phyloP scores from a whole-genome alignment of 2,888 invertebrate species.

The Malthinus flaveolus region DNA sequence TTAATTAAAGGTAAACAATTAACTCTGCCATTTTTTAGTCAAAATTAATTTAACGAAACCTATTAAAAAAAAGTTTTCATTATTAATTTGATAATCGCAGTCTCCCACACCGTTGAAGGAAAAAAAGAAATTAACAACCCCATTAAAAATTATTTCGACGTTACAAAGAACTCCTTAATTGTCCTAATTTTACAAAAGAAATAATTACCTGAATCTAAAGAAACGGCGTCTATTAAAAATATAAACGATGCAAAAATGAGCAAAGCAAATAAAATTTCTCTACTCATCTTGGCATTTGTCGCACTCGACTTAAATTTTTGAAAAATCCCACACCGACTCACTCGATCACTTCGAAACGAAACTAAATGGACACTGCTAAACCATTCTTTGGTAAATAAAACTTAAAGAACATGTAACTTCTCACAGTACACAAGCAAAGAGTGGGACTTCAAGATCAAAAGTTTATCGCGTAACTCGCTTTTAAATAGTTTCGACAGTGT shows the following conservation, averaged over 20 bases:
- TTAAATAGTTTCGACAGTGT: not conserved
- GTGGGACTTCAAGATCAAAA: slow-evolving; percentile 15
- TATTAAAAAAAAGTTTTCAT: too few relatives aligned
- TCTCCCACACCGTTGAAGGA: too few relatives aligned
- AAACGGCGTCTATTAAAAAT: slow-evolving; percentile 53
- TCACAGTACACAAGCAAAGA: not conserved
- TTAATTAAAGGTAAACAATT: too few relatives aligned
- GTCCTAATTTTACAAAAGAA: too few relatives aligned
- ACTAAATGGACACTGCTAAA: slow-evolving; percentile 32
- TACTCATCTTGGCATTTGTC: slow-evolving; percentile 23
- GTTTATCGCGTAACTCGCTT: slow-evolving; percentile 1
- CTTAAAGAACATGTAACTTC: too few relatives aligned
- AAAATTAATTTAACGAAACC: too few relatives aligned
- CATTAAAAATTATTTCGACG: too few relatives aligned
- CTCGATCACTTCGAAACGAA: slow-evolving; percentile 19
- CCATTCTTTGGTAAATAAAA: slow-evolving; percentile 1
- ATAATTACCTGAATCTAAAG: slow-evolving; percentile 58
- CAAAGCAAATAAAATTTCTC: slow-evolving; percentile 38
- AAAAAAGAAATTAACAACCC: too few relatives aligned
- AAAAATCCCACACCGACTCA: slow-evolving; percentile 13
- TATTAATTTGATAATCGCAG: too few relatives aligned
- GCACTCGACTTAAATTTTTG: not conserved
- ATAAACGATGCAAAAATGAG: slow-evolving; percentile 49
- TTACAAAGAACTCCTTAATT: too few relatives aligned
- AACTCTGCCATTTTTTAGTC: too few relatives aligned